A percentile compares a stretch with the other conserved stretches of the same genome.
These are phyloP conservation scores for Eubasilissa splendida DNA, from an alignment of 2,888 invertebrate genomes.

Conservation along the genomic window DNA sequence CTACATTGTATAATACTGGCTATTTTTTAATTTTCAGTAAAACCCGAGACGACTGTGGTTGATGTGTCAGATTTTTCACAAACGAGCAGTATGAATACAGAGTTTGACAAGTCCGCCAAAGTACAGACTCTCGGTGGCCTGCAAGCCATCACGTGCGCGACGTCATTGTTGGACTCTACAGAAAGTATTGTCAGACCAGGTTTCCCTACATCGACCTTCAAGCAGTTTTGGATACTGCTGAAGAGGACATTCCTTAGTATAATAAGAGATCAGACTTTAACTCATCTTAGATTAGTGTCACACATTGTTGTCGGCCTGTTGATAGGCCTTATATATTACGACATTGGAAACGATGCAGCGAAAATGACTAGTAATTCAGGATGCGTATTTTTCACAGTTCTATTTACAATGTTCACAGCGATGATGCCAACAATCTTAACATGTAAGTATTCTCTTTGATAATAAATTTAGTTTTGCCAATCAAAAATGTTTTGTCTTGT, in stretches of 20 bases:
- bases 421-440: slow-evolving; percentile 99
- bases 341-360: slow-evolving; percentile 93
- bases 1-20: neutral
- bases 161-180: slow-evolving; percentile 80
- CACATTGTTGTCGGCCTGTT: slow-evolving; percentile 92
- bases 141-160: slow-evolving; percentile 78
- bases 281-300: slow-evolving; percentile 88
- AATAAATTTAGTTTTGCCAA: too few relatives aligned
- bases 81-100: slow-evolving; percentile 59
- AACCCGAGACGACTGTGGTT: slow-evolving; percentile 71
- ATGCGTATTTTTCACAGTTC: slow-evolving; percentile 95
- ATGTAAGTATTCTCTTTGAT: slow-evolving; percentile 77
- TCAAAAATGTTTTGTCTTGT: too few relatives aligned
- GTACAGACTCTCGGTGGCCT: slow-evolving; percentile 63
- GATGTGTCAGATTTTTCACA: slow-evolving; percentile 64
- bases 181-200: slow-evolving; percentile 82
- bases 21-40: slow-evolving; percentile 67
- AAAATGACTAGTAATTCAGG: slow-evolving; percentile 97
- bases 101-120: slow-evolving; percentile 63
- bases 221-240: slow-evolving; percentile 90
- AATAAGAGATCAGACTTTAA: slow-evolving; percentile 89
- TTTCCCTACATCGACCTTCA: slow-evolving; percentile 86
- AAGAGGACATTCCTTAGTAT: slow-evolving; percentile 88
- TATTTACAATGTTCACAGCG: slow-evolving; percentile 97
- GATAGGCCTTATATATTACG: slow-evolving; percentile 94